Evolutionary conservation across 2,113 vertebrate species (phyloP).

Genomic region (Erpornis zantholeuca): DNA sequence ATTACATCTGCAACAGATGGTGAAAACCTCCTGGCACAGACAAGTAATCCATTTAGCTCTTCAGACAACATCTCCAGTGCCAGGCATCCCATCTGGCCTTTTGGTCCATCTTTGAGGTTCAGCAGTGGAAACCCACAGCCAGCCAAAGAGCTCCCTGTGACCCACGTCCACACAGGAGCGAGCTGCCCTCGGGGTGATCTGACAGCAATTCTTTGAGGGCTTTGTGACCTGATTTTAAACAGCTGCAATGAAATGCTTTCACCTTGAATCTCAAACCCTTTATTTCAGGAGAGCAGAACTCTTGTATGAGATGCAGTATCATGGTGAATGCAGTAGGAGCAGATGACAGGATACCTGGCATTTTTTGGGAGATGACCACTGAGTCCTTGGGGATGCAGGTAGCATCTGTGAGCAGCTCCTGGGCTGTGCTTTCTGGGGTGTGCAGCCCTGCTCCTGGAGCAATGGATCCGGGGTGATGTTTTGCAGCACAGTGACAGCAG

Average conservation of each 20-base stretch:
- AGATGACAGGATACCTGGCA: background rate
- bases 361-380: background rate
- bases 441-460: background rate
- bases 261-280: background rate
- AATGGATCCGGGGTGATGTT: rapidly evolving
- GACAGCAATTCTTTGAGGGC: background rate
- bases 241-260: background rate
- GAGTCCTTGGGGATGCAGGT: background rate
- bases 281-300: background rate
- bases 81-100: background rate
- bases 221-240: background rate
- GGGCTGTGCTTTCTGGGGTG: background rate
- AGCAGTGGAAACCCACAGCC: background rate
- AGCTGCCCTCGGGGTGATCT: background rate
- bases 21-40: background rate
- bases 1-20: background rate
- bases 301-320: background rate
- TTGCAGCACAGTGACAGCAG: background rate
- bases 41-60: background rate
- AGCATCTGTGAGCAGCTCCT: background rate
- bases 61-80: background rate
- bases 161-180: rapidly evolving
- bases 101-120: background rate
- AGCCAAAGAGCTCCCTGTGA: background rate
- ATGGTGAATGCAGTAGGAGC: background rate